A percentile compares a stretch with the other conserved stretches of the same genome.
Evolutionary conservation across 2,888 invertebrate genomes (phyloP).

Genomic region (Microctonus brassicae): DNA sequence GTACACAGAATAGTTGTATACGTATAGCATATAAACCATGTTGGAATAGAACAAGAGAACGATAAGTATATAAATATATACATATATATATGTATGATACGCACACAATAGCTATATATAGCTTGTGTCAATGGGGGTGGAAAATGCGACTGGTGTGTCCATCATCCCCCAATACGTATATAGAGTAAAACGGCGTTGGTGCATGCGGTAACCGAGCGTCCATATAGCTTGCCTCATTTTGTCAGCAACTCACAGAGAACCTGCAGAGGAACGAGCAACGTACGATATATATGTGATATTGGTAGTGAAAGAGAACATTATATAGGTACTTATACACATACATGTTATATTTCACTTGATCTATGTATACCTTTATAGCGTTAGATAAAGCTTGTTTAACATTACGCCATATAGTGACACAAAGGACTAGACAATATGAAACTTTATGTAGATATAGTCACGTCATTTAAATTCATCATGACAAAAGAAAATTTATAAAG

Average conservation of each 20-base stretch:
- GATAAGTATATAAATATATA: slow-evolving; percentile 26
- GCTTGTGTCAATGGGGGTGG: slow-evolving; percentile 46
- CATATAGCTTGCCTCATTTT: slow-evolving; percentile 46
- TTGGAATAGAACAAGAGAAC: slow-evolving; percentile 39
- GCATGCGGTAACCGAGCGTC: slow-evolving; percentile 53
- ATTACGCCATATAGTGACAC: neutral
- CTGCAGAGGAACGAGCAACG: neutral
- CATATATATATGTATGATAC: slow-evolving; percentile 32
- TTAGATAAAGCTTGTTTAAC: neutral
- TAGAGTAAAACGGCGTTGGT: slow-evolving; percentile 37
- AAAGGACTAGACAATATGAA: neutral
- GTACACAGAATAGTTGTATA: too few relatives aligned
- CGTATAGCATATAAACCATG: too few relatives aligned
- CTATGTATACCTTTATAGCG: neutral
- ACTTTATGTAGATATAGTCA: neutral
- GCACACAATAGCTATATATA: too few relatives aligned
- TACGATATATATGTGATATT: too few relatives aligned
- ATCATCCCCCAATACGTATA: slow-evolving; percentile 56
- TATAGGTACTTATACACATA: neutral
- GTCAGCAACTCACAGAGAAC: slow-evolving; percentile 34
- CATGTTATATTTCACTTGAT: neutral
- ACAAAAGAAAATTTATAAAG: too few relatives aligned
- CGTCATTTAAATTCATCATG: too few relatives aligned
- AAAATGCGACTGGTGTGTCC: slow-evolving; percentile 58
- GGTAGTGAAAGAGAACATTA: neutral